Conservation (phyloP, 1,140 invertebrate genomes). For the roundworm (Caenorhabditis elegans) region DNA sequence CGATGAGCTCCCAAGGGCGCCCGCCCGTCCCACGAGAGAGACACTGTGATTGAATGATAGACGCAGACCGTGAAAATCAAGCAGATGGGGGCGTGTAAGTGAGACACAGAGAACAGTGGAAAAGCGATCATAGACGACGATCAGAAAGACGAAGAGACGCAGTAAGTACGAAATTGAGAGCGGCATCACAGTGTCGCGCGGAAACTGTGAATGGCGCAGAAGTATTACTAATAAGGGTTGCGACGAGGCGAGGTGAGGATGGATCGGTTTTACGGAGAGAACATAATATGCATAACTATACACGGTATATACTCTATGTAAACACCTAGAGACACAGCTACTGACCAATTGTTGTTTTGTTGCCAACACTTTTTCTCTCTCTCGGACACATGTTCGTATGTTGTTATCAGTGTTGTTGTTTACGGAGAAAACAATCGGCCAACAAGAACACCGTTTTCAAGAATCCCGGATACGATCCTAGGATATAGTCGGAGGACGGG, state of each 20-base stretch:
- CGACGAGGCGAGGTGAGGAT: neutral
- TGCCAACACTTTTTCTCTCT: neutral
- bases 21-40: neutral
- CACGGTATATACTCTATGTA: neutral
- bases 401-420: neutral
- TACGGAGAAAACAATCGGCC: neutral
- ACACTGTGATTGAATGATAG: neutral
- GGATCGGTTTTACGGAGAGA: neutral
- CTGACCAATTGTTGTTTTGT: conserved; percentile 1
- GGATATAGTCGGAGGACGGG: too few species aligned
- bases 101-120: too few species aligned
- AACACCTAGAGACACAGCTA: neutral
- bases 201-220: neutral
- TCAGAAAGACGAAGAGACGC: neutral
- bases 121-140: too few species aligned
- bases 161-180: neutral
- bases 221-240: conserved; percentile 24
- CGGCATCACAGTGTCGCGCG: neutral
- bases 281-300: neutral
- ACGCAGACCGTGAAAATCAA: neutral
- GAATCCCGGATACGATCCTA: too few species aligned
- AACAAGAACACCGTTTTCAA: too few species aligned
- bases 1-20: conserved; percentile 17
- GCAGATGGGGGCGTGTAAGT: too few species aligned
- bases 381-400: neutral